phyloP scores from a whole-genome alignment of 2,888 invertebrate genomes.

The Folsomia manolachei region DNA sequence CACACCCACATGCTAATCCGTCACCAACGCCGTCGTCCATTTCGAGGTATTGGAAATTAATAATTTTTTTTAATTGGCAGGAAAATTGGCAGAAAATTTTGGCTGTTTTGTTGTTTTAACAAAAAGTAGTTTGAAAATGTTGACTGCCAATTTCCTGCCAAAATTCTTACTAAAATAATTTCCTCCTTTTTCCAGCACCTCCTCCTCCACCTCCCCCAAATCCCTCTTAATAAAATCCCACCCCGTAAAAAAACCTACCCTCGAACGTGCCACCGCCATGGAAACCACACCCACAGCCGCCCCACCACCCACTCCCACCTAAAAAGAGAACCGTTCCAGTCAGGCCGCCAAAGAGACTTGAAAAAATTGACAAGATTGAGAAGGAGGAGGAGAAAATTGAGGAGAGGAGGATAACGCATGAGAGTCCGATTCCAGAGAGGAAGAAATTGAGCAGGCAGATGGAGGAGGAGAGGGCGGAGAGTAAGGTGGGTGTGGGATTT shows the following conservation, averaged over 20 bases:
- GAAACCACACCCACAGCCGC: conserved; percentile 59
- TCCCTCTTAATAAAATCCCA: conserved; percentile 96
- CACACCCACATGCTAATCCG: conserved; percentile 57
- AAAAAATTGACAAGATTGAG: conserved; percentile 51
- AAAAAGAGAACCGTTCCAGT: too few species aligned
- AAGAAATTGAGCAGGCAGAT: conserved; percentile 85
- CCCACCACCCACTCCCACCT: conserved; percentile 70
- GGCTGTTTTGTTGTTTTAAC: too few species aligned
- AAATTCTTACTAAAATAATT: too few species aligned
- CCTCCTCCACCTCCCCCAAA: conserved; percentile 68
- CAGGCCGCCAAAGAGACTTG: conserved; percentile 29
- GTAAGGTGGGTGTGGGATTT: conserved; percentile 58
- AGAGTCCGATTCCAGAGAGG: conserved; percentile 91
- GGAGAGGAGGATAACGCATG: conserved; percentile 63
- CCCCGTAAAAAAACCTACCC: conserved; percentile 88
- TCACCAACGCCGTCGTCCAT: conserved; percentile 71
- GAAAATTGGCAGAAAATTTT: too few species aligned
- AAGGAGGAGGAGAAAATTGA: conserved; percentile 52
- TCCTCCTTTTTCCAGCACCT: conserved; percentile 57
- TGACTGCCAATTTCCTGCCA: too few species aligned
- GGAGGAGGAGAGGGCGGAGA: conserved; percentile 83
- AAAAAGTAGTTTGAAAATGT: too few species aligned
- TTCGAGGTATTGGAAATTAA: too few species aligned
- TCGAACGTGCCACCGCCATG: conserved; percentile 94
- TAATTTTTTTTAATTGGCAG: too few species aligned